Base-by-base conservation (phyloP, 2,113 vertebrate species). In the Pachycephala philippinensis region DNA sequence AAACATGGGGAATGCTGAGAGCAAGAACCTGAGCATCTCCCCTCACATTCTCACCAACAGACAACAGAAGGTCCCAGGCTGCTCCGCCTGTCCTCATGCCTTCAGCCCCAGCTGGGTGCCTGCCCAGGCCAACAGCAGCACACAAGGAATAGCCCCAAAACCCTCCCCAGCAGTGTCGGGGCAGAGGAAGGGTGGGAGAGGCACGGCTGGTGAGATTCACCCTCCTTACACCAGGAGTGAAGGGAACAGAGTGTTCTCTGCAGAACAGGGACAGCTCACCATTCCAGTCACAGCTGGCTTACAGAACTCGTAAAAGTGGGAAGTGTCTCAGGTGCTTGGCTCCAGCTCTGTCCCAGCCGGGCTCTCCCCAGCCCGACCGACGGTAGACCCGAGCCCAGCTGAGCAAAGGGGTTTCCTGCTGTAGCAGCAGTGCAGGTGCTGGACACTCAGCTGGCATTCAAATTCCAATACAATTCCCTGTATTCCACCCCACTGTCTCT, bases 251-350 rank as follows among this genome's bases (percentile, higher is more conserved):
- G 1, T 71, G 96, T 95, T 81, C 96, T 22, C 7, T 39, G 78
- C 87, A 86, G 85, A 61, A 71, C 70, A 26, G 0, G 5, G 71
- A 47, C 74, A 74, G 77, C 71, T 91, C 81, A 71, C 86, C 33
- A 9, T 27, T 90, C 91, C 72, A 40, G 93, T 93, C 65, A 74
- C 75, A 42, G 86, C 92, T 83, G 87, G 91, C 94, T 95, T 90
- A 82, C 12, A 56, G 94, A 87, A 45, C 94, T 66, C 53, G 75
- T 93, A 97, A 93, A 96, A 87, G 31, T 31, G 35, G 60, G n/a
- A 83, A 94, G 75, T 61, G 85, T 47, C 92, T 17, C 50, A 20
- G 27, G 65, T 12, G 13, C 71, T 50, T 7, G 14, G 75, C 69
- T 76, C 13, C 10, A 6, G 82, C 59, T 44, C 81, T 10, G n/a